Evolutionary conservation across 2,888 invertebrate genomes (phyloP).

Genomic region (Orchestes rusci): DNA sequence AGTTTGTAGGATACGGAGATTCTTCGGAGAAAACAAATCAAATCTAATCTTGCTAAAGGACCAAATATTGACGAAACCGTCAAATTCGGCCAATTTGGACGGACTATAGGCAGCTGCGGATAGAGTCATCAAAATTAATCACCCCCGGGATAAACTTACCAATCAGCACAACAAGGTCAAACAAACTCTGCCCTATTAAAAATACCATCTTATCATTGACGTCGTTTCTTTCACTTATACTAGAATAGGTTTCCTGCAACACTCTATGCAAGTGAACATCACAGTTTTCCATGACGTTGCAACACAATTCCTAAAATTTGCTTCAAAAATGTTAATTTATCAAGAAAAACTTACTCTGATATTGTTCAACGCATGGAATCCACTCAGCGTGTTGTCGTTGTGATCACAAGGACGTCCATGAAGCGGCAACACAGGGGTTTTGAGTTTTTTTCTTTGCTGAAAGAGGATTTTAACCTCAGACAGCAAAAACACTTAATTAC

Average conservation of each 20-base stretch:
- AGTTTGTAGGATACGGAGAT: conserved; percentile 32
- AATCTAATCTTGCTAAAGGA: no score
- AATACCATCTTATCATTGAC: conserved; percentile 35
- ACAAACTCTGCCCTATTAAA: conserved; percentile 30
- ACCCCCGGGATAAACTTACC: conserved; percentile 29
- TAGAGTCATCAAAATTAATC: conserved; percentile 6
- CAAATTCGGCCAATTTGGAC: conserved; percentile 3
- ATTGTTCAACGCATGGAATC: conserved; percentile 33
- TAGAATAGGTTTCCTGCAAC: conserved; percentile 26
- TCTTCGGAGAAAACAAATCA: conserved; percentile 35
- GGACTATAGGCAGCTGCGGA: conserved; percentile 30
- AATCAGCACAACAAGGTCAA: conserved; percentile 35
- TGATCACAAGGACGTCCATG: conserved; percentile 31
- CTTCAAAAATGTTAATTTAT: no score
- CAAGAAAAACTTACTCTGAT: conserved; percentile 33
- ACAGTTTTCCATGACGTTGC: conserved; percentile 26
- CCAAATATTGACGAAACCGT: conserved; percentile 15
- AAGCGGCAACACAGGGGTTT: conserved; percentile 31
- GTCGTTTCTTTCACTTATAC: conserved; percentile 36
- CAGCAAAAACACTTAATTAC: no score
- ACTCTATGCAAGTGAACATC: conserved; percentile 19
- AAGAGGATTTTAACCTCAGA: no score
- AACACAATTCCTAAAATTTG: conserved; percentile 25
- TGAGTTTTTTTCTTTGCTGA: no score
- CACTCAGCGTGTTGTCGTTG: conserved; percentile 32